Conservation (phyloP, 2,888 invertebrate genomes). For the Eupithecia vulgata region DNA sequence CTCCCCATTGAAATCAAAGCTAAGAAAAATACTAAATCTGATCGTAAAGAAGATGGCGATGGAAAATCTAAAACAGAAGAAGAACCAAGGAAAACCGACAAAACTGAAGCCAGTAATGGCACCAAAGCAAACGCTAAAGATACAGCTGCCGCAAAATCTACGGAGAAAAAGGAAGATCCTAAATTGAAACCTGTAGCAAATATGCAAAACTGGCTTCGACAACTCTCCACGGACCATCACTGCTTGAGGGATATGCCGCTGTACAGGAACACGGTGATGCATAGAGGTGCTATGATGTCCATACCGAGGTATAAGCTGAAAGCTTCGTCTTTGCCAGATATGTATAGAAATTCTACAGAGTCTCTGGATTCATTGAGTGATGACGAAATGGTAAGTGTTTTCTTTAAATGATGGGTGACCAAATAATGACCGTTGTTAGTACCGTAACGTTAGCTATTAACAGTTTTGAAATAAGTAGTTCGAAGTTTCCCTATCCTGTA, state of each 20-base stretch:
- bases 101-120: conserved; percentile 29
- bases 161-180: conserved; percentile 12
- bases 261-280: conserved; percentile 92
- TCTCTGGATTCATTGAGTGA: conserved; percentile 85
- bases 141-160: conserved; percentile 20
- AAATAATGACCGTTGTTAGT: neutral
- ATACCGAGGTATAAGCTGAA: conserved; percentile 90
- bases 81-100: neutral
- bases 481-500: neutral
- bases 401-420: neutral
- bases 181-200: neutral
- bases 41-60: conserved; percentile 21
- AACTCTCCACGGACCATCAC: conserved; percentile 84
- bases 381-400: conserved; percentile 87
- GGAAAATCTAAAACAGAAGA: neutral
- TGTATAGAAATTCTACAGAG: conserved; percentile 92
- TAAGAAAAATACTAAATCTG: conserved; percentile 51
- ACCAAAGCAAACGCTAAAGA: conserved; percentile 37
- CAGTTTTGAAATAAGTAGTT: neutral
- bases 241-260: conserved; percentile 88
- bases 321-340: conserved; percentile 95
- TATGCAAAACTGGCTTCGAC: conserved; percentile 66
- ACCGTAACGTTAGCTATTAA: neutral
- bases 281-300: conserved; percentile 93
- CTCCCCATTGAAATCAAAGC: conserved; percentile 59